These are phyloP conservation scores for Pteronotus mesoamericanus DNA, from an alignment of 2,797 vertebrate genomes.

Conservation along the genomic window DNA sequence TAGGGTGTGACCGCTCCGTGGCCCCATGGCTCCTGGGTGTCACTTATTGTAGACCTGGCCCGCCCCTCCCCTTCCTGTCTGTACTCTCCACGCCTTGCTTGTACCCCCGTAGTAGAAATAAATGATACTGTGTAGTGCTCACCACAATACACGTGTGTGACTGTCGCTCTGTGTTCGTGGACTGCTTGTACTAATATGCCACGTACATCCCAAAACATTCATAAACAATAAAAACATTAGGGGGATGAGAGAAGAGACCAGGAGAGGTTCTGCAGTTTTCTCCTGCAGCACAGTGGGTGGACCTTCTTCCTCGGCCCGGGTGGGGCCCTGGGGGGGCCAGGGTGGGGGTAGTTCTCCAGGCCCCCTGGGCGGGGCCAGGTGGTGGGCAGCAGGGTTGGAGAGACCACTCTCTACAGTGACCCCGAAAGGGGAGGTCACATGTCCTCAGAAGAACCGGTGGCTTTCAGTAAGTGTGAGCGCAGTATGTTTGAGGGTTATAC, in stretches of 20 bases:
- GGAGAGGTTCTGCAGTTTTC: neutral
- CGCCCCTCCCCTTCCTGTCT: neutral
- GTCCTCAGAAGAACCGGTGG: neutral
- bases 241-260: neutral
- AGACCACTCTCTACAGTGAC: neutral
- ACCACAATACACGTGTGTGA: neutral
- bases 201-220: neutral
- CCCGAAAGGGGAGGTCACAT: rapidly evolving
- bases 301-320: neutral
- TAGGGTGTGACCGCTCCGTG: rapidly evolving
- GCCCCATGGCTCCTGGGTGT: rapidly evolving
- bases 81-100: neutral
- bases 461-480: neutral
- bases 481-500: rapidly evolving
- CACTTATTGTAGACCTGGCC: neutral
- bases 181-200: neutral
- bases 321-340: no score
- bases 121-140: neutral
- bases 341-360: no score
- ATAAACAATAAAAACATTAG: slow-evolving; percentile 35
- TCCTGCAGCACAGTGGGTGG: neutral
- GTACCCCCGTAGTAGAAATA: neutral
- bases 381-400: neutral
- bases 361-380: neutral
- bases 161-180: neutral